Conservation (phyloP, 2,888 invertebrate genomes). For the Clunio marinus region DNA sequence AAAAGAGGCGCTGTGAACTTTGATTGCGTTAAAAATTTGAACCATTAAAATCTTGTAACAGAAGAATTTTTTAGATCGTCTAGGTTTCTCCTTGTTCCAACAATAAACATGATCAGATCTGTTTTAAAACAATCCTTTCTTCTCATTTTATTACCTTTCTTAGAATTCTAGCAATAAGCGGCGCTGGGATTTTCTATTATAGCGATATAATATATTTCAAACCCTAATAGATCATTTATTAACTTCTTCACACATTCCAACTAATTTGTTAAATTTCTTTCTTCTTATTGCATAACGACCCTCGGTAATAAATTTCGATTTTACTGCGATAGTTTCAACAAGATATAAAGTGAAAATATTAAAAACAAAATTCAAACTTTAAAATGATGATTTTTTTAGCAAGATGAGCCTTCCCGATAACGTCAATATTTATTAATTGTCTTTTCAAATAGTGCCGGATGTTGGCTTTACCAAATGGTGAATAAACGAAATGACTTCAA, state of each 20-base stretch:
- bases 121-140: no score
- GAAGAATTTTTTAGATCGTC: no score
- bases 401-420: neutral
- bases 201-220: neutral
- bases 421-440: slow-evolving; percentile 36
- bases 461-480: neutral
- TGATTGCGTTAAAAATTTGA: no score
- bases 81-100: no score
- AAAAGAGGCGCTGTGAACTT: no score
- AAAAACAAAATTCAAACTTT: neutral
- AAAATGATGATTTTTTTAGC: neutral
- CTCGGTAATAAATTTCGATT: neutral
- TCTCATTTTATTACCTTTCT: no score
- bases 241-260: slow-evolving; percentile 28
- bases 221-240: slow-evolving; percentile 23
- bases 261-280: neutral
- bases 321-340: neutral
- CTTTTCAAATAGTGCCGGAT: slow-evolving; percentile 15
- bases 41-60: no score
- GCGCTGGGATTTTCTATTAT: no score
- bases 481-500: neutral
- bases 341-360: no score
- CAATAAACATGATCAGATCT: no score
- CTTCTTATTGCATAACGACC: neutral
- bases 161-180: no score